Base-by-base conservation (phyloP, 1,140 invertebrate species). In the Lysiphlebus fabarum region DNA sequence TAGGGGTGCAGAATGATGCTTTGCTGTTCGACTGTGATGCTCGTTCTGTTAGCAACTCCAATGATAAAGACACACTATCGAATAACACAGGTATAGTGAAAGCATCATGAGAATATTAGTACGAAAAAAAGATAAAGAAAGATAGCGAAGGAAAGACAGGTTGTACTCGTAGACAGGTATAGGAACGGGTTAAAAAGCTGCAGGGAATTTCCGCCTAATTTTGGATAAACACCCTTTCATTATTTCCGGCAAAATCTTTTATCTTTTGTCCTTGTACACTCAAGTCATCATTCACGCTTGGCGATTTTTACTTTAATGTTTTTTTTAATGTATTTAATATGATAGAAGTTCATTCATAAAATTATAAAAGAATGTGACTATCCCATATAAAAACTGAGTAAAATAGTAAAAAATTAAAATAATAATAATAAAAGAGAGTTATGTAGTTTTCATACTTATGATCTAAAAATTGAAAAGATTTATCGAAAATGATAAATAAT, bases 211-310 rank as follows among this genome's bases (percentile, higher is more conserved):
- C 65, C 67, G 68, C 69, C 70, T 75, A 75, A 77, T 78, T 75
- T 70, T 75, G 69, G 72, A 76, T 76, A 77, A 77, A 77, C 70
- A 74, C 70, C 68, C 75, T 76, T 75, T 77, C 72, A 75, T 78
- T 75, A 76, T 74, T 73, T 76, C 68, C 69, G 62, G 64, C 56
- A 51, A 34, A 51, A 36, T 51, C 38, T 51, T 61, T 66, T 51
- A 45, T 51, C 49, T 36, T 51, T 51, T 51, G 49, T 51, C 37
- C 38, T 36, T n/a, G 49, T 36, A 12, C 38, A 51, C 47, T 33
- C 38, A 17, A 49, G 17, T 26, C 17, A 26, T 4, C 17, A 26
- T 26, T 4, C 17, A 26, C 4, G 17, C 17, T 17, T 17, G 17
- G 3, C 17, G 1, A 17, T 17, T 17, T 17, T 17, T 17, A 17